Percentiles rank a stretch among this genome's conserved stretches.
phyloP scores from a whole-genome alignment of 2,888 invertebrate species.

The Drosophila kambysellisi region DNA sequence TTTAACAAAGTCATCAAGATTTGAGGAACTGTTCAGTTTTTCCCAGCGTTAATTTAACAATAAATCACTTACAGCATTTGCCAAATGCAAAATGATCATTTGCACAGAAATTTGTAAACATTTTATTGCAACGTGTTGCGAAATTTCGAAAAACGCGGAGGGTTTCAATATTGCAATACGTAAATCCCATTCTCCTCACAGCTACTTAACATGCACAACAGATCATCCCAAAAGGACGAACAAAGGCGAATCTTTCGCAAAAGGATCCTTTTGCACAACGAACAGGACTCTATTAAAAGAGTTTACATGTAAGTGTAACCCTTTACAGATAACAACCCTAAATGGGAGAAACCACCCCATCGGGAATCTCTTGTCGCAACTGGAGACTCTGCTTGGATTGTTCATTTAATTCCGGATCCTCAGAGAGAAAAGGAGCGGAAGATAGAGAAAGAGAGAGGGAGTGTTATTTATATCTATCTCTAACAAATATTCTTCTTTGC shows the following conservation, averaged over 20 bases:
- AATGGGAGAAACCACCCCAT: slow-evolving; percentile 19
- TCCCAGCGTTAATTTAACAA: slow-evolving; percentile 44
- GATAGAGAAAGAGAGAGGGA: background rate
- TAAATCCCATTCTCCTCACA: slow-evolving; percentile 42
- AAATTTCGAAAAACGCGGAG: background rate
- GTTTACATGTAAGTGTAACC: slow-evolving; percentile 42
- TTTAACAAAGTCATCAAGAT: slow-evolving; percentile 55
- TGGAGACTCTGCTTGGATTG: slow-evolving; percentile 1
- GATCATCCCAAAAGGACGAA: slow-evolving; percentile 15
- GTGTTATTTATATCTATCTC: background rate
- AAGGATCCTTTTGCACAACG: slow-evolving; percentile 29
- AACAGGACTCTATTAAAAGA: slow-evolving; percentile 40
- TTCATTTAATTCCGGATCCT: slow-evolving; percentile 1
- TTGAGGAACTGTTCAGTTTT: slow-evolving; percentile 9
- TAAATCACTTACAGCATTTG: slow-evolving; percentile 58
- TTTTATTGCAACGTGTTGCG: slow-evolving; percentile 62
- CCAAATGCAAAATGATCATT: slow-evolving; percentile 69
- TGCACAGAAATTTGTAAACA: slow-evolving; percentile 76
- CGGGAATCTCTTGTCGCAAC: background rate
- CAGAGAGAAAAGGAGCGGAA: background rate
- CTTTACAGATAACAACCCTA: slow-evolving; percentile 21
- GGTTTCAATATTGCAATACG: background rate
- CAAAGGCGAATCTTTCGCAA: slow-evolving; percentile 46
- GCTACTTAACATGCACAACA: slow-evolving; percentile 62
- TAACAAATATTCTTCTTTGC: slow-evolving; percentile 55